Base-by-base conservation (phyloP, 2,113 vertebrate genomes). In the Corvus moneduloides region DNA sequence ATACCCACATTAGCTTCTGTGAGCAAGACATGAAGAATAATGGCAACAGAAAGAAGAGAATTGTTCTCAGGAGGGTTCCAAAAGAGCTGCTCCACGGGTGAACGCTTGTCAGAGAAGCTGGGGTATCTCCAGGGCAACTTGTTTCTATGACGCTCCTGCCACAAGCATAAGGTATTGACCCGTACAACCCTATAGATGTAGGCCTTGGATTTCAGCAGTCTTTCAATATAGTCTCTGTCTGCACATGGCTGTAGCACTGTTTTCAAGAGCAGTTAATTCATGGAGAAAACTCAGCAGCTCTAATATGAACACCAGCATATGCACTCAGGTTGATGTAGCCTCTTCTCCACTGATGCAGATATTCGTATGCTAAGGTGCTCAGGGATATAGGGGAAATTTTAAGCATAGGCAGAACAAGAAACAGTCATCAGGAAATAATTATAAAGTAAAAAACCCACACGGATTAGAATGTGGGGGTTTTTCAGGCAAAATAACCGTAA, bases 1-100 rank as follows among this genome's bases (percentile, higher is more conserved):
- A 61, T 68, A 72, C 61, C 44, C 55, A 63, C 69, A 62, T 87
- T 54, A 93, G 62, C 26, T 91, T 89, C 89, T 95, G 54, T 74
- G 74, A 89, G 74, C 81, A 94, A 89, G 84, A 75, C 69, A n/a
- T 46, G 54, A 95, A 93, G 95, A 94, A 94, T 55, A 37, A 94
- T 37, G 66, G 81, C 62, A 93, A 61, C 49, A 91, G 78, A 77
- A 89, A 92, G 58, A 41, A 79, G 28, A 95, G 72, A 92, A 94
- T 63, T 92, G 79, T 80, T 95, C 96, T 94, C 82, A 51, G 62
- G 54, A 93, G 58, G 58, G 62, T 87, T 96, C 81, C 9, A 3
- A 91, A 95, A 76, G 44, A 87, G 71, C 49, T 8, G 39, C 58
- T 95, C 62, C 37, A 73, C 0, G 21, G 66, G 69, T 87, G 81